A percentile compares a stretch with the other conserved stretches of the same genome.
Conservation (phyloP, 2,797 vertebrate genomes). For the Thalassophryne amazonica region DNA sequence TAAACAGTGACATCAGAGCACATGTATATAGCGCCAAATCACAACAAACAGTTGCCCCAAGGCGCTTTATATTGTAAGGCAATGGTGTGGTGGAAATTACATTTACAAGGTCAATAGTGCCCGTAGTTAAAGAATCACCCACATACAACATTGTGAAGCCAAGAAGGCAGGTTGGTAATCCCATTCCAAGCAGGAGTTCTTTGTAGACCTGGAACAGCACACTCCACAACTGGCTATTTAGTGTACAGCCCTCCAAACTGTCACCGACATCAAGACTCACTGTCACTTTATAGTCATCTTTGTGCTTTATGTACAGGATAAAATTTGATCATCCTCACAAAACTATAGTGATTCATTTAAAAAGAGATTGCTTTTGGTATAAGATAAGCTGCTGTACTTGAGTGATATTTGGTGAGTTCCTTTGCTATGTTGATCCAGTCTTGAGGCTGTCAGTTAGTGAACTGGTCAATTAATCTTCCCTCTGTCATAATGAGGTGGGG, state of each 20-base stretch:
- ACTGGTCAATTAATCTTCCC: conserved; percentile 97
- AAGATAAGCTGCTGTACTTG: conserved; percentile 76
- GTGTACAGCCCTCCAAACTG: conserved; percentile 20
- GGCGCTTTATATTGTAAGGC: too few species aligned
- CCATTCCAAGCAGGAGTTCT: too few species aligned
- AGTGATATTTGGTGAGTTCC: conserved; percentile 87
- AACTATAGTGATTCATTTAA: conserved; percentile 68
- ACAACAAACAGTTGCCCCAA: too few species aligned
- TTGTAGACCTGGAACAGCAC: too few species aligned
- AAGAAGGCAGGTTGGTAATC: too few species aligned
- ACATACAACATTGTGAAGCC: too few species aligned
- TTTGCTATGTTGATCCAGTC: conserved; percentile 93
- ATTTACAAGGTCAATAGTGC: too few species aligned
- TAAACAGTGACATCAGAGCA: too few species aligned
- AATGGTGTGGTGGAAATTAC: too few species aligned
- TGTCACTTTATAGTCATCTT: conserved; percentile 45
- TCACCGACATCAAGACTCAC: conserved; percentile 41
- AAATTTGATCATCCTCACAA: conserved; percentile 62
- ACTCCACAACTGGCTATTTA: too few species aligned
- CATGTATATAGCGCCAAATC: too few species aligned
- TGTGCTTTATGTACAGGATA: conserved; percentile 62
- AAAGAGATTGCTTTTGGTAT: conserved; percentile 70
- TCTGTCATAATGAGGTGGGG: conserved; percentile 94
- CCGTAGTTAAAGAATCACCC: too few species aligned
- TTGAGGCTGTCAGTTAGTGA: conserved; percentile 91